phyloP scores from a whole-genome alignment of 1,140 invertebrate genomes.

The Lasioglossum albipes region DNA sequence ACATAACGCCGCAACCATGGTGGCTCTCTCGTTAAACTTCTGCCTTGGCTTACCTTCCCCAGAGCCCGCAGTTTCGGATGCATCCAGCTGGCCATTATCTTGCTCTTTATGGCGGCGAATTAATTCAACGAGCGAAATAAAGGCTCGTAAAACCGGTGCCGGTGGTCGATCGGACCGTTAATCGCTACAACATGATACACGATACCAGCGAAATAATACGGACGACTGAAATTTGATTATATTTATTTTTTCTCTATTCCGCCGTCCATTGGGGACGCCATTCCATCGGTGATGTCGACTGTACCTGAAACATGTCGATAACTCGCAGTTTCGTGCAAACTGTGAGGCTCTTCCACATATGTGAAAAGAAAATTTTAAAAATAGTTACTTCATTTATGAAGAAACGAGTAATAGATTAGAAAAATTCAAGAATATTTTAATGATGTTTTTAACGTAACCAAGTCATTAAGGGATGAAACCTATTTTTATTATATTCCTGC shows the following conservation, averaged over 20 bases:
- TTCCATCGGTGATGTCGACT: no score
- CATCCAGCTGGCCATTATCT: conserved; percentile 43
- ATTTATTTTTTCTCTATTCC: neutral
- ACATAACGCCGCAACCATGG: conserved; percentile 3
- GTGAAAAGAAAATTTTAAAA: no score
- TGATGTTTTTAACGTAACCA: no score
- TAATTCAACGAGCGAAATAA: conserved; percentile 54
- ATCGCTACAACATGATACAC: conserved; percentile 33
- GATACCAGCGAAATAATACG: conserved; percentile 30
- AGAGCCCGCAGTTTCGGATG: conserved; percentile 31
- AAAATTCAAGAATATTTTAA: no score
- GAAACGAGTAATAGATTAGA: no score
- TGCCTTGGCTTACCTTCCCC: conserved; percentile 30
- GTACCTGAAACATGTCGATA: no score
- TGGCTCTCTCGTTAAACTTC: conserved; percentile 41
- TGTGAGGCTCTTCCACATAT: no score
- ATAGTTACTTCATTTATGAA: no score
- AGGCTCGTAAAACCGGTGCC: conserved; percentile 50
- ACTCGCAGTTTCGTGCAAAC: no score
- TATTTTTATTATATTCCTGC: no score
- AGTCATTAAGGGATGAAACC: no score
- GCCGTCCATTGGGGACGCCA: neutral
- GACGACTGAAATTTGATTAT: conserved; percentile 32
- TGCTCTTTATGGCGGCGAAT: conserved; percentile 49
- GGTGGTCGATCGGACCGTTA: conserved; percentile 49